phyloP scores from a whole-genome alignment of 2,797 vertebrate species.

The Monodelphis domestica region DNA sequence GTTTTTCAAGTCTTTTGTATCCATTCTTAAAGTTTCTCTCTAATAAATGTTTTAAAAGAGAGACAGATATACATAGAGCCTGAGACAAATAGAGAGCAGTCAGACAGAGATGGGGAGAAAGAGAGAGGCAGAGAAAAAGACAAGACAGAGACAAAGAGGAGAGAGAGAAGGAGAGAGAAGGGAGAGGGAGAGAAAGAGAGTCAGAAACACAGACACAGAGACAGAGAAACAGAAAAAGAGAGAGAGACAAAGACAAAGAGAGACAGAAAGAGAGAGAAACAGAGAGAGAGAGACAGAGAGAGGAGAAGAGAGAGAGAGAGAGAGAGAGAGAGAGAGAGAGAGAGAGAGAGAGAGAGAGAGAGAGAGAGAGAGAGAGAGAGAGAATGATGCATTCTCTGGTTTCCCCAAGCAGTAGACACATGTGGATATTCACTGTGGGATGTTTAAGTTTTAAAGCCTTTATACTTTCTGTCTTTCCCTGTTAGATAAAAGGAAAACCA shows the following conservation, averaged over 20 bases:
- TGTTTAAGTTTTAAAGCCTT: not conserved
- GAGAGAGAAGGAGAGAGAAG: too few relatives aligned
- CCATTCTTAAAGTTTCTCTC: not conserved
- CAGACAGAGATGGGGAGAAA: too few relatives aligned
- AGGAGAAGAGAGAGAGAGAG: too few relatives aligned
- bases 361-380: too few relatives aligned
- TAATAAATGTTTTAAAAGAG: not conserved
- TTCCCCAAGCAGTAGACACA: not conserved
- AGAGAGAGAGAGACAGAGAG: too few relatives aligned
- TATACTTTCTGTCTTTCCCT: not conserved
- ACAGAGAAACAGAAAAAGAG: not conserved
- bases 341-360: too few relatives aligned
- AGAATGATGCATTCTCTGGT: not conserved
- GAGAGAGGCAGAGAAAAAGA: not conserved
- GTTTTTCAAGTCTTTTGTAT: not conserved
- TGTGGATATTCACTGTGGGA: not conserved
- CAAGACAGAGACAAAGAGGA: too few relatives aligned
- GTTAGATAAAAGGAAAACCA: slow-evolving; percentile 18
- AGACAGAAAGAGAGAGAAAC: too few relatives aligned
- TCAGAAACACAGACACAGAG: not conserved
- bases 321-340: not conserved
- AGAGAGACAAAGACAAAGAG: not conserved
- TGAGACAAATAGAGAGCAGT: too few relatives aligned
- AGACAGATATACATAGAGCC: not conserved
- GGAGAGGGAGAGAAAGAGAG: too few relatives aligned